phyloP scores from a whole-genome alignment of 2,113 vertebrate genomes.

The Nyctereutes procyonoides region DNA sequence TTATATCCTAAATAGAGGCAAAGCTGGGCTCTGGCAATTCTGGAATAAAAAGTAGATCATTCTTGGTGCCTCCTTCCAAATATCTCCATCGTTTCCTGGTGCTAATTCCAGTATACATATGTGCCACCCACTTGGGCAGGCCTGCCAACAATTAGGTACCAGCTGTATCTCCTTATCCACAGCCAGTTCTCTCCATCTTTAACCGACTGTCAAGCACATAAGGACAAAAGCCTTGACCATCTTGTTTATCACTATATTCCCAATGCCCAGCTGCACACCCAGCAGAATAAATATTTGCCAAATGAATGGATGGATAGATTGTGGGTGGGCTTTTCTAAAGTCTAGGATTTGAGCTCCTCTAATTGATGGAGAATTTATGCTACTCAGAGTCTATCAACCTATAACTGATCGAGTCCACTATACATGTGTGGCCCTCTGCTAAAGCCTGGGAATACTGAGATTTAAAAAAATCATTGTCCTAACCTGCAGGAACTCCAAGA shows the following conservation, averaged over 20 bases:
- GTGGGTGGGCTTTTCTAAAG: background rate
- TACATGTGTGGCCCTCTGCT: background rate
- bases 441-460: background rate
- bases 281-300: background rate
- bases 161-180: background rate
- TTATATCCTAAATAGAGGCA: background rate
- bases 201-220: background rate
- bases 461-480: background rate
- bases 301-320: background rate
- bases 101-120: background rate
- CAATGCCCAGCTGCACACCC: background rate
- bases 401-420: background rate
- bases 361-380: background rate
- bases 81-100: background rate
- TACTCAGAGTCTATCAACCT: background rate
- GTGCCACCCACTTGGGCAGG: background rate
- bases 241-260: accelerated
- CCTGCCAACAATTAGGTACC: background rate
- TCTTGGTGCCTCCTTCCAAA: background rate
- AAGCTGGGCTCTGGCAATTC: background rate
- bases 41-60: background rate
- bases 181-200: background rate
- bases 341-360: background rate
- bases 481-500: background rate
- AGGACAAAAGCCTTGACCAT: background rate